Evolutionary conservation across 1,140 invertebrate genomes (phyloP).

Genomic region (Bombus superbus): DNA sequence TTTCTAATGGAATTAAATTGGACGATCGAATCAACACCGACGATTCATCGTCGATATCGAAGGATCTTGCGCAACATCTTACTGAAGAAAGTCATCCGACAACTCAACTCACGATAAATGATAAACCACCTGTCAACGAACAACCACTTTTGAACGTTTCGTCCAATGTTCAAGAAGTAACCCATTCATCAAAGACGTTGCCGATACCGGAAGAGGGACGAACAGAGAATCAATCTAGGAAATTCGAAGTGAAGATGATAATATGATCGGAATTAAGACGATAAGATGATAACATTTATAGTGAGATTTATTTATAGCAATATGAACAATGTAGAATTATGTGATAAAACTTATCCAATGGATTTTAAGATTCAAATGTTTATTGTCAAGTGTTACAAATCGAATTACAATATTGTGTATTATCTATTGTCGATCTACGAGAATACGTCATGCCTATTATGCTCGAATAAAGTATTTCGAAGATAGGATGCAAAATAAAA

Average conservation of each 20-base stretch:
- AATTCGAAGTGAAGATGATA: conserved; percentile 1
- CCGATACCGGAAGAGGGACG: neutral
- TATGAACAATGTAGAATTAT: conserved; percentile 26
- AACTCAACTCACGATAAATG: neutral
- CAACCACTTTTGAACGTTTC: conserved; percentile 22
- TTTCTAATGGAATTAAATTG: conserved; percentile 11
- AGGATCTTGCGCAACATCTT: conserved; percentile 48
- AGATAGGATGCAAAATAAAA: neutral
- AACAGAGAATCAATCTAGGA: neutral
- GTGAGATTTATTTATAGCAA: conserved; percentile 42
- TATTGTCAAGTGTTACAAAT: conserved; percentile 7
- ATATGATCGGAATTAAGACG: neutral
- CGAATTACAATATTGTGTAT: conserved; percentile 12
- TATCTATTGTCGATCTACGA: neutral
- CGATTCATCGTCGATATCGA: neutral
- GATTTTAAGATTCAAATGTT: conserved; percentile 18
- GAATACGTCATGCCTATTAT: neutral
- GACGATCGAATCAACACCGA: neutral
- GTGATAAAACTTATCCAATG: conserved; percentile 37
- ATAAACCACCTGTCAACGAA: conserved; percentile 28
- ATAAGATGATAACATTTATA: conserved; percentile 17
- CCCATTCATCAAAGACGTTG: conserved; percentile 11
- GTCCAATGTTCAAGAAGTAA: conserved; percentile 51
- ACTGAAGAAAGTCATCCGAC: neutral
- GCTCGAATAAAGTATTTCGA: neutral